These are phyloP conservation scores for Sepioteuthis lessoniana DNA, from an alignment of 2,888 invertebrate species.

Conservation along the genomic window DNA sequence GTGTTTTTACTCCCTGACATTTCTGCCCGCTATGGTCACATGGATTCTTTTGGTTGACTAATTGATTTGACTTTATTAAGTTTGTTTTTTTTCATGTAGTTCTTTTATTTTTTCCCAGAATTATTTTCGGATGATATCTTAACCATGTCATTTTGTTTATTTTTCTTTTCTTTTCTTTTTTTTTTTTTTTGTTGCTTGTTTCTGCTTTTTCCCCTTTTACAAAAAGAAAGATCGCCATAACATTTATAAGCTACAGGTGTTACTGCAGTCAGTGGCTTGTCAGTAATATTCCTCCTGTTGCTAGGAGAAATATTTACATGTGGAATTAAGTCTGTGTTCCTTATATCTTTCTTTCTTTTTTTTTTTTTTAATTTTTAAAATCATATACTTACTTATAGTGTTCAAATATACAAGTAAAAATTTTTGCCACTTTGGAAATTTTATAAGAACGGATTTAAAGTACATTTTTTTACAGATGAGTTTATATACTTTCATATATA, in stretches of 20 bases:
- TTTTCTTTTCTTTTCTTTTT: too few species aligned
- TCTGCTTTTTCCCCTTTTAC: neutral
- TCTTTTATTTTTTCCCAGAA: too few species aligned
- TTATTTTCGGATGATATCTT: too few species aligned
- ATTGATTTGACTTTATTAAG: neutral
- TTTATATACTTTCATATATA: neutral
- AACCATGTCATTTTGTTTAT: too few species aligned
- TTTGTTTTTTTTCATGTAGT: neutral
- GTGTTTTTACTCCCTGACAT: neutral
- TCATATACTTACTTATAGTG: neutral
- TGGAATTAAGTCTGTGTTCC: neutral
- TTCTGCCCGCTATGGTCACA: slow-evolving; percentile 4
- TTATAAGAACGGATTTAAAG: neutral
- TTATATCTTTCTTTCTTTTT: too few species aligned
- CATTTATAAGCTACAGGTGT: neutral
- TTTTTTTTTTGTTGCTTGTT: too few species aligned
- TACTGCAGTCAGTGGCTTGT: neutral
- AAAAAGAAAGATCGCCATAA: neutral
- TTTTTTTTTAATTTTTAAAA: neutral
- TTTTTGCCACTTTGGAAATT: neutral
- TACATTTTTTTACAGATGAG: neutral
- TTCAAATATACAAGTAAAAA: neutral
- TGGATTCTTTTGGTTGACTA: neutral
- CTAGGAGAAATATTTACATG: slow-evolving; percentile 33
- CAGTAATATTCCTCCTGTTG: neutral